Evolutionary conservation across 2,888 invertebrate species (phyloP).

Genomic region (Ecdyonurus torrentis): DNA sequence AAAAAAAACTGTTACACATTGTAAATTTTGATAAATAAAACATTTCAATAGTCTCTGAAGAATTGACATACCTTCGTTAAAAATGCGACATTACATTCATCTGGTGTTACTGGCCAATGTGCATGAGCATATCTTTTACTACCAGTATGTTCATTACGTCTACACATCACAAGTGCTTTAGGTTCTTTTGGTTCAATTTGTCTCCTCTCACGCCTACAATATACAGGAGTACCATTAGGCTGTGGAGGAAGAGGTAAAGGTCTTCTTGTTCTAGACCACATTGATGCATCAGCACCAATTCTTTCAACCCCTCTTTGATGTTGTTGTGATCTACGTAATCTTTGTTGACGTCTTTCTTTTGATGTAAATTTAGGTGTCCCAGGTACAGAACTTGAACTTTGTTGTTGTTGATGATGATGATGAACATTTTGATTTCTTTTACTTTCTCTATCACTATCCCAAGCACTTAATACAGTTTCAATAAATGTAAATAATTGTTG

Average conservation of each 20-base stretch:
- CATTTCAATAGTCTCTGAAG: too few species aligned
- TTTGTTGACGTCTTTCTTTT: not conserved
- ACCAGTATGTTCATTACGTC: not conserved
- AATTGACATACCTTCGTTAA: slow-evolving; percentile 78
- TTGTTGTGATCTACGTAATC: not conserved
- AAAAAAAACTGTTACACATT: too few species aligned
- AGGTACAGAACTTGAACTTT: not conserved
- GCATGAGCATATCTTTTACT: slow-evolving; percentile 34
- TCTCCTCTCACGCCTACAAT: not conserved
- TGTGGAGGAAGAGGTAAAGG: not conserved
- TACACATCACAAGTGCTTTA: not conserved
- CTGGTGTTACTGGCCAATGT: slow-evolving; percentile 72
- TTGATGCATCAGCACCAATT: not conserved
- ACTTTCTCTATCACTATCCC: slow-evolving; percentile 28
- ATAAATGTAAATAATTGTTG: slow-evolving; percentile 69
- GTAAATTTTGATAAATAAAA: too few species aligned
- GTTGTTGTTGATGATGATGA: not conserved
- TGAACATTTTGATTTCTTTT: not conserved
- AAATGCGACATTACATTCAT: slow-evolving; percentile 77
- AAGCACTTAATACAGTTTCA: slow-evolving; percentile 59
- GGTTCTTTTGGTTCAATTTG: not conserved
- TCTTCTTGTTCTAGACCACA: not conserved
- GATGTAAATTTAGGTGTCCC: not conserved
- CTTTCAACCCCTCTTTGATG: not conserved
- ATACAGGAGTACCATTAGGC: not conserved